Percentiles rank a stretch among this genome's conserved stretches.
These are phyloP conservation scores for Drosophila siamana DNA, from an alignment of 2,888 invertebrate species.

Conservation along the genomic window DNA sequence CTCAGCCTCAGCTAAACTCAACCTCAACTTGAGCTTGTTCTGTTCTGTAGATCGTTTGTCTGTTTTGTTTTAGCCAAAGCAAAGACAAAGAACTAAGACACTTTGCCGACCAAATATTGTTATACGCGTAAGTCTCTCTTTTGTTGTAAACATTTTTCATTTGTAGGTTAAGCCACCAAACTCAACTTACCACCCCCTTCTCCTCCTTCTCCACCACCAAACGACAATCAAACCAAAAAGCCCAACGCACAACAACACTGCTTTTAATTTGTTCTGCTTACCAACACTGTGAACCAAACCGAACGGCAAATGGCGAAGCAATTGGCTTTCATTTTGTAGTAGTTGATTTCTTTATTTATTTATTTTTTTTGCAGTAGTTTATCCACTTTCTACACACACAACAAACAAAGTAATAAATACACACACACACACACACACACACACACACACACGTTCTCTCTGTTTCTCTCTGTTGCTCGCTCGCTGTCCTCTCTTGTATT, in stretches of 20 bases:
- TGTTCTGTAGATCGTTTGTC: conserved; percentile 55
- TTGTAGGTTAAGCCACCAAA: conserved; percentile 64
- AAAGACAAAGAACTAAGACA: conserved; percentile 76
- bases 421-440: too few relatives aligned
- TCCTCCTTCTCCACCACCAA: conserved; percentile 16
- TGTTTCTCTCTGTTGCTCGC: conserved; percentile 3
- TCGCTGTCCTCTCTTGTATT: conserved; percentile 26
- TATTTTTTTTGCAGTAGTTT: conserved; percentile 51
- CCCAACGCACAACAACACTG: conserved; percentile 51
- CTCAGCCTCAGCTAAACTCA: conserved; percentile 38
- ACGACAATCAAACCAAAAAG: not conserved
- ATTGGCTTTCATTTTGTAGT: conserved; percentile 54
- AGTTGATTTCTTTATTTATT: conserved; percentile 19
- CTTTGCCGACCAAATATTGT: conserved; percentile 76
- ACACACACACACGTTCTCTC: conserved; percentile 1
- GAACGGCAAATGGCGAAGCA: conserved; percentile 11
- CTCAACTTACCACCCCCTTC: conserved; percentile 20
- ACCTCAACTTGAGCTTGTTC: conserved; percentile 57
- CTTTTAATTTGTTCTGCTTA: conserved; percentile 59
- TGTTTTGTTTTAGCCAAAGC: conserved; percentile 59
- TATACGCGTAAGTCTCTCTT: conserved; percentile 82
- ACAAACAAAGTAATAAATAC: conserved; percentile 22
- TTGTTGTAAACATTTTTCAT: conserved; percentile 55
- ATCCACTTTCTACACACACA: conserved; percentile 33
- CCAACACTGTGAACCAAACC: conserved; percentile 43